Percentiles rank a stretch among this genome's conserved stretches.
These are phyloP conservation scores for Vulpes vulpes DNA, from an alignment of 2,113 vertebrate genomes.

Conservation along the genomic window DNA sequence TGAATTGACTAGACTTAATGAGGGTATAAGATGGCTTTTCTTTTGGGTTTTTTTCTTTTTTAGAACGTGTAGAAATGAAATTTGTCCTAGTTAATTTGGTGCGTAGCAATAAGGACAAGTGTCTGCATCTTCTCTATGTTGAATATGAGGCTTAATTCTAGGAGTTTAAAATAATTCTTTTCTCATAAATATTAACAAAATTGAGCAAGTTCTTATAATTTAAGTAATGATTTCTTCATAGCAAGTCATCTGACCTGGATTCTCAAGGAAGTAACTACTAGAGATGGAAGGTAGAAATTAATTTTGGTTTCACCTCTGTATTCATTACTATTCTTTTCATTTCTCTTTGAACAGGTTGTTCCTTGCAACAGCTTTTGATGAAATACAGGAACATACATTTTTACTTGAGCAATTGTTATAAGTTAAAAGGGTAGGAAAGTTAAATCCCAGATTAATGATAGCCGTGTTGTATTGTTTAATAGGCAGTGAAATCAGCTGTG, in stretches of 20 bases:
- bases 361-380: slow-evolving; percentile 50
- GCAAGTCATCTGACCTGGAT: slow-evolving; percentile 20
- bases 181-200: slow-evolving; percentile 38
- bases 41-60: slow-evolving; percentile 19
- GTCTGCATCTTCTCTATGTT: slow-evolving; percentile 33
- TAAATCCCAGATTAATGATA: slow-evolving; percentile 40
- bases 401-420: background rate
- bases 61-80: slow-evolving; percentile 32
- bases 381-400: background rate
- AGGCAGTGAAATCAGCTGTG: slow-evolving; percentile 94
- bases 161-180: slow-evolving; percentile 43
- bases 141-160: slow-evolving; percentile 34
- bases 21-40: background rate
- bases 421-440: slow-evolving; percentile 22
- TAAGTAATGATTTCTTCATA: slow-evolving; percentile 56
- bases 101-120: background rate
- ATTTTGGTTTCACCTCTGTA: slow-evolving; percentile 16
- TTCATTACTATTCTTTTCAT: slow-evolving; percentile 39
- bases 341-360: slow-evolving; percentile 69
- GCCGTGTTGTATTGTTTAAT: slow-evolving; percentile 82
- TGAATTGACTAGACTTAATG: slow-evolving; percentile 15
- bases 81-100: slow-evolving; percentile 25
- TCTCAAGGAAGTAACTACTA: background rate
- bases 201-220: slow-evolving; percentile 24
- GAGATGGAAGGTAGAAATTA: background rate